Evolutionary conservation across 1,140 invertebrate species (phyloP), one percentile per base, ranked within the genome.

Genomic region (Drosophila varians): DNA sequence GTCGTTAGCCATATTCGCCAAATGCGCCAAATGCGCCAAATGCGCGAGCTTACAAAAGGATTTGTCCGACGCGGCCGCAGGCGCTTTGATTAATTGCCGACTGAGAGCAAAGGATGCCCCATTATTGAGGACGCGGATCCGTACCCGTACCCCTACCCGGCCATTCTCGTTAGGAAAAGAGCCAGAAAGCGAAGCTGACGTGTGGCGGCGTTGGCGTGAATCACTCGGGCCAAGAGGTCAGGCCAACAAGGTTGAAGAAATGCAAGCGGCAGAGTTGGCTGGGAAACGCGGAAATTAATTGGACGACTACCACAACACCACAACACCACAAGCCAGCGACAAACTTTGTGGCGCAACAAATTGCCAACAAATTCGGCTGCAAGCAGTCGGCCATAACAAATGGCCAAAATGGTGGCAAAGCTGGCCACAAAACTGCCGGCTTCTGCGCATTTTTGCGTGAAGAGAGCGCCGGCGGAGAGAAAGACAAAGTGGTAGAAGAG

Each of bases 211-310:
- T 84, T 84, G 82, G 80, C 80, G 80, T 84, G 80, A 84, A 87
- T 84, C 82, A 84, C 66, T 84, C 80, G 66, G 80, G 77, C 73
- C 80, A 87, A 87, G 82, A 82, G 82, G 82, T 87, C 82, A 87
- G 70, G 48, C 77, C 75, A 68, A 87, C 82, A 82, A 82, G 80
- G 80, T 87, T 86, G 82, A 77, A 82, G 82, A 86, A 87, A 86
- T 86, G 82, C 74, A 86, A 83, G 75, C 79, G 51, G 5, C 12
- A 38, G 1, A 12, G 77, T 49, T 86, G 65, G 83, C 60, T 87
- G 82, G 77, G 83, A 87, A 87, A 82, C 75, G 82, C 82, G 82
- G 82, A 87, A 88, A 88, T 87, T 87, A 87, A 87, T 88, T 87
- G 82, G 70, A 73, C 74, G 83, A 86, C 46, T 55, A 58, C 55